Conservation (phyloP, 1,140 invertebrate genomes). For the Cardiocondyla obscurior region DNA sequence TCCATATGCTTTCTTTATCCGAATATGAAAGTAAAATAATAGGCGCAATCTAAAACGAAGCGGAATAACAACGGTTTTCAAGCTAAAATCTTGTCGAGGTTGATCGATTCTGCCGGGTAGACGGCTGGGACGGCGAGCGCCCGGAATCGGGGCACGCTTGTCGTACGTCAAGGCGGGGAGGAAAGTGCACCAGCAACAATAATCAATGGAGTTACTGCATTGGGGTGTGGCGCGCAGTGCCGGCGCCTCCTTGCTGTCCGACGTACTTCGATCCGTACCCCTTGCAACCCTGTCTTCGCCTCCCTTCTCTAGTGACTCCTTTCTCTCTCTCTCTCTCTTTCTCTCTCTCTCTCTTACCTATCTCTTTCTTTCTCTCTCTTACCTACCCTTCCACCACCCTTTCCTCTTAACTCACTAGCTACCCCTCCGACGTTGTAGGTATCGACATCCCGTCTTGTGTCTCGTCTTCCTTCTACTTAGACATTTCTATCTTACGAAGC, state of each 20-base stretch:
- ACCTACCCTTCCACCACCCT: slow-evolving; percentile 30
- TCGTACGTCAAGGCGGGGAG: slow-evolving; percentile 66
- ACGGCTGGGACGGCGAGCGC: slow-evolving; percentile 30
- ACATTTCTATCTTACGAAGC: slow-evolving; percentile 30
- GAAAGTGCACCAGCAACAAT: slow-evolving; percentile 78
- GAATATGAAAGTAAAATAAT: neutral
- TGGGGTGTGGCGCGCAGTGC: slow-evolving; percentile 79
- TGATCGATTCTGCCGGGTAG: slow-evolving; percentile 40
- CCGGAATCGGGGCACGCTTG: slow-evolving; percentile 65
- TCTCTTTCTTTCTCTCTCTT: neutral
- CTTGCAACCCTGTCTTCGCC: slow-evolving; percentile 71
- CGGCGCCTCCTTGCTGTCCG: slow-evolving; percentile 80
- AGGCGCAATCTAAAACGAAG: neutral
- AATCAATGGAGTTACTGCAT: slow-evolving; percentile 81
- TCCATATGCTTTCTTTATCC: neutral
- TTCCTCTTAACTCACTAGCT: slow-evolving; percentile 35
- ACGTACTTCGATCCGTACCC: slow-evolving; percentile 79
- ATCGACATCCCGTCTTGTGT: slow-evolving; percentile 70
- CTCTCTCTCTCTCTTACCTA: slow-evolving; percentile 6
- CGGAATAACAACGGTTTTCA: neutral
- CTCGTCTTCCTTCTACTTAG: slow-evolving; percentile 61
- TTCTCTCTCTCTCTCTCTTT: neutral
- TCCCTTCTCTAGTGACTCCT: slow-evolving; percentile 38
- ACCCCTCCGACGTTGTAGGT: slow-evolving; percentile 48
- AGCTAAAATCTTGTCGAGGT: slow-evolving; percentile 27